Evolutionary conservation across 2,888 invertebrate species (phyloP).

Genomic region (Brassicogethes aeneus): DNA sequence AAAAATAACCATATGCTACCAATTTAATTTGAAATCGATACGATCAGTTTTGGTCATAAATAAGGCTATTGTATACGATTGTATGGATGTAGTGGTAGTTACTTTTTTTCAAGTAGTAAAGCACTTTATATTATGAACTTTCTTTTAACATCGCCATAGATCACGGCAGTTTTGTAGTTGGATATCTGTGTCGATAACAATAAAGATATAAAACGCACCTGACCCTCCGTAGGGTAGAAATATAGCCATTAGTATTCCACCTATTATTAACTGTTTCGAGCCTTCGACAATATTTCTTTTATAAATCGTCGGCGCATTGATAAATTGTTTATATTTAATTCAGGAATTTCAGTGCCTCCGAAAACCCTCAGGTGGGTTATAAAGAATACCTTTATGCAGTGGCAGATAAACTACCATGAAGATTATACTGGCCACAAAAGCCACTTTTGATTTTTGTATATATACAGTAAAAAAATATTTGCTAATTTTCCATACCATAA

Average conservation of each 20-base stretch:
- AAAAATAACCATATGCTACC: no score
- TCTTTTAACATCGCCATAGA: background rate
- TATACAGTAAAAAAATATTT: no score
- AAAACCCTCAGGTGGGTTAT: background rate
- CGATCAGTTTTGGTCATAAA: no score
- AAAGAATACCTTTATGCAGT: background rate
- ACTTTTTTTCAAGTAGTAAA: no score
- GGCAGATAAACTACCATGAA: background rate
- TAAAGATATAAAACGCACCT: slow-evolving; percentile 5
- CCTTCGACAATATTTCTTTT: slow-evolving; percentile 1
- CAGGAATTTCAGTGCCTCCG: background rate
- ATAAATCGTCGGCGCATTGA: background rate
- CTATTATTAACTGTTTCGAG: background rate
- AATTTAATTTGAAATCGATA: no score
- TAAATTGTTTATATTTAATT: slow-evolving; percentile 1
- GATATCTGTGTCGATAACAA: slow-evolving; percentile 4
- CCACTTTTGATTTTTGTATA: no score
- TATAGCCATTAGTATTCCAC: slow-evolving; percentile 1
- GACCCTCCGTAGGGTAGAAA: slow-evolving; percentile 1
- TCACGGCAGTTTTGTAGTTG: slow-evolving; percentile 2
- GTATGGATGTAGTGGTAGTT: no score
- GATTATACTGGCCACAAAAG: no score
- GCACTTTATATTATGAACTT: background rate
- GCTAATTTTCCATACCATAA: no score
- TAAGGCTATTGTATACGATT: no score